Conservation (phyloP, 2,113 vertebrate species). For the Halichoerus grypus region DNA sequence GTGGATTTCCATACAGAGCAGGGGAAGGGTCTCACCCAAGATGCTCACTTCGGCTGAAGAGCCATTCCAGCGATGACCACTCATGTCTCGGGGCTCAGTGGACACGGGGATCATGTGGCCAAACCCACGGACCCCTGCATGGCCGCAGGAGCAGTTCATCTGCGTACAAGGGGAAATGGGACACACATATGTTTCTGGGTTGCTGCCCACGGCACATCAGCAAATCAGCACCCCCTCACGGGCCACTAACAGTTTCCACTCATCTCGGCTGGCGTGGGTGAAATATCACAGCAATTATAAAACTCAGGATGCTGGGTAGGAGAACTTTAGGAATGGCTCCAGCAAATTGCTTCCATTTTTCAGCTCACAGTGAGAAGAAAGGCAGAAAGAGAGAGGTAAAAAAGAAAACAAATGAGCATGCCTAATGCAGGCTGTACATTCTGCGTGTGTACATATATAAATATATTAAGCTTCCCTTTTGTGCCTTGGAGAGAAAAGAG, state of each 20-base stretch:
- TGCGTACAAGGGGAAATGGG: constrained; percentile 27
- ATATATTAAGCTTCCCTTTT: constrained; percentile 73
- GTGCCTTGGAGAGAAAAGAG: constrained; percentile 72
- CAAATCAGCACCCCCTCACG: neutral
- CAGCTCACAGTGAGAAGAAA: constrained; percentile 74
- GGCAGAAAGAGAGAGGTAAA: constrained; percentile 28
- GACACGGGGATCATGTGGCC: neutral
- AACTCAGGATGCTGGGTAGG: constrained; percentile 30
- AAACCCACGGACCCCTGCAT: neutral
- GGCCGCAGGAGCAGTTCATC: neutral
- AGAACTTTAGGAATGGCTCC: constrained; percentile 66
- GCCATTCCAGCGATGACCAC: neutral
- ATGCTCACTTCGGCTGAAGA: neutral
- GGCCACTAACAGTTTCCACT: constrained; percentile 44
- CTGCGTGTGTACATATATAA: constrained; percentile 53
- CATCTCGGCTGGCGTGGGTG: constrained; percentile 62
- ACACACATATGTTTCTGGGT: constrained; percentile 1
- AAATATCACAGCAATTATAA: constrained; percentile 77
- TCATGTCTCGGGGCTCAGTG: neutral
- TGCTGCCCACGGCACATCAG: neutral
- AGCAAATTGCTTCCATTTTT: constrained; percentile 80
- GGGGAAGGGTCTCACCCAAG: neutral
- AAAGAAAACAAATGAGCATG: neutral
- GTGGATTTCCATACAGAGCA: neutral
- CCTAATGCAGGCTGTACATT: neutral